phyloP scores from a whole-genome alignment of 2,888 invertebrate species.

The Fragum whitleyi region DNA sequence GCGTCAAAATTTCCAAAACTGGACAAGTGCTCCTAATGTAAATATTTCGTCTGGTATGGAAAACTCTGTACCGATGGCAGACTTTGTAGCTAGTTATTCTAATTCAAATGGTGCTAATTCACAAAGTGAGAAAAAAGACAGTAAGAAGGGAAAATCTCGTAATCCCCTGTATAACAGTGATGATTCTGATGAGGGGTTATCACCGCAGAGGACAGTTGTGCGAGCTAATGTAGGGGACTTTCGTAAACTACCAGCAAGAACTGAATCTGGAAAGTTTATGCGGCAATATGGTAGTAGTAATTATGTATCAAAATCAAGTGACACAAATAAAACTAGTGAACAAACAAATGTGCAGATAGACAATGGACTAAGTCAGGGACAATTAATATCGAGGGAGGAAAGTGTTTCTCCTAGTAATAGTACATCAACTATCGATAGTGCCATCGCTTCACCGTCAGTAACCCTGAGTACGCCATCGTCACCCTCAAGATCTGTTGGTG shows the following conservation, averaged over 20 bases:
- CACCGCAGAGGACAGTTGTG: conserved; percentile 66
- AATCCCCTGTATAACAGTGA: conserved; percentile 65
- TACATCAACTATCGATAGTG: conserved; percentile 63
- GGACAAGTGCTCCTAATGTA: conserved; percentile 61
- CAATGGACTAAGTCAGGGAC: conserved; percentile 18
- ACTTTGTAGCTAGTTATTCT: conserved; percentile 61
- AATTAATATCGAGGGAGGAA: conserved; percentile 1
- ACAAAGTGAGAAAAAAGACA: conserved; percentile 36
- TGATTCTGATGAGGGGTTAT: conserved; percentile 67
- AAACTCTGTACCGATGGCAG: conserved; percentile 41
- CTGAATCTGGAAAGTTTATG: conserved; percentile 66
- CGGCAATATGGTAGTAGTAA: conserved; percentile 40
- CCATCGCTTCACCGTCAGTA: conserved; percentile 51
- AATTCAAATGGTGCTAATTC: conserved; percentile 64
- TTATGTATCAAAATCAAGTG: conserved; percentile 15
- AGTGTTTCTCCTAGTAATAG: conserved; percentile 62
- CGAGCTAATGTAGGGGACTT: conserved; percentile 66
- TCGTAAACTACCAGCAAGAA: conserved; percentile 49
- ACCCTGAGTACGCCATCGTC: conserved; percentile 59
- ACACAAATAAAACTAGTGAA: conserved; percentile 33
- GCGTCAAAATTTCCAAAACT: conserved; percentile 49
- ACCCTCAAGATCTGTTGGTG: conserved; percentile 47
- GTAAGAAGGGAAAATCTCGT: conserved; percentile 39
- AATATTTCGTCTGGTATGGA: conserved; percentile 2
- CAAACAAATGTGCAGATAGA: conserved; percentile 11